These are phyloP conservation scores for Calliopsis andreniformis DNA, from an alignment of 1,140 invertebrate species.

Conservation along the genomic window DNA sequence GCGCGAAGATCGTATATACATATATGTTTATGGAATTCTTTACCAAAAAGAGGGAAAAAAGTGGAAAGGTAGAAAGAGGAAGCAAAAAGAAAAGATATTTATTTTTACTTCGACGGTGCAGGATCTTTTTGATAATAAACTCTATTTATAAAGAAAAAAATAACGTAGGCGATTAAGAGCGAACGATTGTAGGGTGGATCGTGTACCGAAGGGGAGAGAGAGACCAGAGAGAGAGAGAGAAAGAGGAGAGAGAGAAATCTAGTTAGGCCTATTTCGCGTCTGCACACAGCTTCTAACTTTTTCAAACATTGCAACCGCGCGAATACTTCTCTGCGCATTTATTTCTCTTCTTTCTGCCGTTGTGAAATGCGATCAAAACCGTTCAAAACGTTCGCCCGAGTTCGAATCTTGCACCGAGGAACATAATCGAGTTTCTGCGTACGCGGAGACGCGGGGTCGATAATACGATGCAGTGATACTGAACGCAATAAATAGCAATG, in stretches of 20 bases:
- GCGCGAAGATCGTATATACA: constrained; percentile 29
- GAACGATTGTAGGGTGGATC: not conserved
- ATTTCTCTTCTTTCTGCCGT: not conserved
- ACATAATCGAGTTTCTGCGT: constrained; percentile 14
- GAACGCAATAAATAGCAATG: constrained; percentile 67
- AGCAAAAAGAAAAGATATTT: constrained; percentile 56
- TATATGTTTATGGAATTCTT: constrained; percentile 51
- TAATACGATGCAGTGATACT: constrained; percentile 65
- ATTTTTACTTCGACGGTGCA: constrained; percentile 58
- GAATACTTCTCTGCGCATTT: not conserved
- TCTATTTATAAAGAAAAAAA: constrained; percentile 51
- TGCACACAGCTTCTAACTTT: constrained; percentile 42
- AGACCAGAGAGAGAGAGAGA: not conserved
- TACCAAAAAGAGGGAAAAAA: constrained; percentile 42
- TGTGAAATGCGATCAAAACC: not conserved
- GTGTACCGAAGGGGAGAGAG: not conserved
- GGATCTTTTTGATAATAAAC: constrained; percentile 50
- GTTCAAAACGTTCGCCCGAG: not conserved
- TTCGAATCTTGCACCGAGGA: constrained; percentile 10
- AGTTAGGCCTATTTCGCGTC: constrained; percentile 30
- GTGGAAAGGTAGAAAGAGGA: too few relatives aligned
- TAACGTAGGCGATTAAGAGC: constrained; percentile 28
- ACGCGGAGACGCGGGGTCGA: constrained; percentile 13
- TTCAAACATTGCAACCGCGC: not conserved
- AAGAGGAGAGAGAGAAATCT: not conserved